Percentiles rank a stretch among this genome's conserved stretches.
Conservation (phyloP, 2,797 vertebrate species). For the Manis crassicaudata region DNA sequence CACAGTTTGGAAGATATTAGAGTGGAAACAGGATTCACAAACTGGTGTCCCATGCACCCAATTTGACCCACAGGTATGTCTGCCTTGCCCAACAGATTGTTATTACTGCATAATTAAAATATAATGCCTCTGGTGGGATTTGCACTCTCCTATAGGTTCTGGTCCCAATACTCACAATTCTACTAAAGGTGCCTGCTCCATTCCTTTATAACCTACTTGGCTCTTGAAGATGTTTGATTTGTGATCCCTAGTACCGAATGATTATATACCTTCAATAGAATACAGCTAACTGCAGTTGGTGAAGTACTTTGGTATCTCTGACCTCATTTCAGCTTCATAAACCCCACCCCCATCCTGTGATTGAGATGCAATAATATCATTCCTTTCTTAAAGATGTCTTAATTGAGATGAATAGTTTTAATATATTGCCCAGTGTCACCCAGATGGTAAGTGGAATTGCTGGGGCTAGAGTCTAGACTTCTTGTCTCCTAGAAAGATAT, state of each 20-base stretch:
- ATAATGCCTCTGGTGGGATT: neutral
- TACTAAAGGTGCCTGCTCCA: neutral
- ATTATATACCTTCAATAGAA: neutral
- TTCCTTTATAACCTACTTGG: neutral
- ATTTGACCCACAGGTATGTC: neutral
- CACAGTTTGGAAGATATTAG: neutral
- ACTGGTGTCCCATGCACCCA: neutral
- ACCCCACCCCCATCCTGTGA: neutral
- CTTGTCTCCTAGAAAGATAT: neutral
- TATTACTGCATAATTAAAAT: neutral
- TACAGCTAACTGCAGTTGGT: neutral
- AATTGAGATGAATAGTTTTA: neutral
- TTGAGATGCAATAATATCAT: neutral
- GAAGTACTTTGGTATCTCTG: neutral
- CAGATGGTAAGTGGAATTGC: neutral
- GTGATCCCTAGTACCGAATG: neutral
- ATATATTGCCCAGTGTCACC: neutral
- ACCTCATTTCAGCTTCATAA: slow-evolving; percentile 19
- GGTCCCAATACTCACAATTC: neutral
- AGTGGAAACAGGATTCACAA: neutral
- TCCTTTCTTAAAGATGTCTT: neutral
- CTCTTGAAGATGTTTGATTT: neutral
- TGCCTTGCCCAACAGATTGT: neutral
- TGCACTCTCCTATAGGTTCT: neutral
- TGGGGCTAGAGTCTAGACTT: neutral